Evolutionary conservation across 2,797 vertebrate genomes (phyloP).

Genomic region (Channa striata): DNA sequence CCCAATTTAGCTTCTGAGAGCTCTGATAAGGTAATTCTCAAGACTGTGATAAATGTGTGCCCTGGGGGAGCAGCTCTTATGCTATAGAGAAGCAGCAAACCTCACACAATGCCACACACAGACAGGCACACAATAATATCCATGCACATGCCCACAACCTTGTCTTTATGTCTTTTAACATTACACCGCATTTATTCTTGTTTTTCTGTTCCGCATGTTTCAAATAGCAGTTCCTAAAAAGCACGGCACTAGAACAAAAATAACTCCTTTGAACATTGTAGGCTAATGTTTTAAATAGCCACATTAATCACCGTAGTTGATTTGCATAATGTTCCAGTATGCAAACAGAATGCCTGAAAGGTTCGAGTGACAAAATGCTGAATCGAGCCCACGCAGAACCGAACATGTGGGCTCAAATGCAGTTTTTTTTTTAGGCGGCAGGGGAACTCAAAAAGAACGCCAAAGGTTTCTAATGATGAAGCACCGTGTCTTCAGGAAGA

Average conservation of each 20-base stretch:
- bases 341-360: slow-evolving; percentile 52
- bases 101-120: slow-evolving; percentile 33
- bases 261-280: slow-evolving; percentile 30
- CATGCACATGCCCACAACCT: slow-evolving; percentile 45
- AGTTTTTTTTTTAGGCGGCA: slow-evolving; percentile 21
- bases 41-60: slow-evolving; percentile 5
- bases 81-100: neutral
- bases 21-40: slow-evolving; percentile 6
- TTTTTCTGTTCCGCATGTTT: slow-evolving; percentile 2
- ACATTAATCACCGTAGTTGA: slow-evolving; percentile 40
- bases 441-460: slow-evolving; percentile 2
- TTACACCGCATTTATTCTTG: neutral
- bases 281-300: slow-evolving; percentile 55
- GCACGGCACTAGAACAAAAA: slow-evolving; percentile 21
- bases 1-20: neutral
- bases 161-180: neutral
- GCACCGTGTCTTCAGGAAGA: slow-evolving; percentile 31
- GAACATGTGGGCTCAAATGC: slow-evolving; percentile 26
- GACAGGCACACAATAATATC: slow-evolving; percentile 9
- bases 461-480: slow-evolving; percentile 30
- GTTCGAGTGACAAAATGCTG: slow-evolving; percentile 47
- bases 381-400: slow-evolving; percentile 39
- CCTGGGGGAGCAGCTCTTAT: slow-evolving; percentile 8
- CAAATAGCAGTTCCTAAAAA: slow-evolving; percentile 33
- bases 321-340: slow-evolving; percentile 62